A percentile compares a stretch with the other conserved stretches of the same genome.
phyloP scores from a whole-genome alignment of 2,113 vertebrate genomes.

The Suricata suricatta region DNA sequence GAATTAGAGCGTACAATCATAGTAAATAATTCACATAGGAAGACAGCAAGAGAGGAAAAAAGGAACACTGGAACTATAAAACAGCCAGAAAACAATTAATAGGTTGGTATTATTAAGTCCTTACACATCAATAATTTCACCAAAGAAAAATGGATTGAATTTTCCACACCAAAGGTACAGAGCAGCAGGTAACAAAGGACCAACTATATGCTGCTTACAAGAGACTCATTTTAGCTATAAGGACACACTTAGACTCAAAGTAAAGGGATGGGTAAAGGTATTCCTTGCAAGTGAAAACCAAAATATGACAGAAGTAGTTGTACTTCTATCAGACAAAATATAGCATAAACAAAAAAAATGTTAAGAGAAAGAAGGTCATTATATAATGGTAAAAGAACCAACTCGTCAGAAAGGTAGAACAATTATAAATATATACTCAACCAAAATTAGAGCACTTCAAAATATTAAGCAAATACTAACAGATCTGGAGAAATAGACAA shows the following conservation, averaged over 20 bases:
- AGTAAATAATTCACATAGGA: neutral
- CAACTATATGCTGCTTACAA: neutral
- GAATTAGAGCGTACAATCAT: neutral
- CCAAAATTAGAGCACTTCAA: neutral
- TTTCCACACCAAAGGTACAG: neutral
- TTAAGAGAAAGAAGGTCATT: neutral
- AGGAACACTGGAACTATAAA: neutral
- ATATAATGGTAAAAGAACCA: neutral
- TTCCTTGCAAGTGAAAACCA: neutral
- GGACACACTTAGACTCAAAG: neutral
- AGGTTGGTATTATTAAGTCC: neutral
- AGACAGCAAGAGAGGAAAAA: neutral
- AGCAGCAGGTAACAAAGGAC: neutral
- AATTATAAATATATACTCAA: neutral
- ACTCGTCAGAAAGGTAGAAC: neutral
- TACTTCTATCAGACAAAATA: neutral
- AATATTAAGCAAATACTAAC: neutral
- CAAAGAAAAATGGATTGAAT: neutral
- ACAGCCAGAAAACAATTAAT: neutral
- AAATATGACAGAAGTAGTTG: neutral
- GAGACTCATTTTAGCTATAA: neutral
- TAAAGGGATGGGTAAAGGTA: neutral
- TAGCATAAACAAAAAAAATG: neutral
- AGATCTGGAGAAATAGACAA: neutral
- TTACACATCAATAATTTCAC: neutral